phyloP scores from a whole-genome alignment of 1,140 invertebrate genomes.

The Sesamia nonagrioides region DNA sequence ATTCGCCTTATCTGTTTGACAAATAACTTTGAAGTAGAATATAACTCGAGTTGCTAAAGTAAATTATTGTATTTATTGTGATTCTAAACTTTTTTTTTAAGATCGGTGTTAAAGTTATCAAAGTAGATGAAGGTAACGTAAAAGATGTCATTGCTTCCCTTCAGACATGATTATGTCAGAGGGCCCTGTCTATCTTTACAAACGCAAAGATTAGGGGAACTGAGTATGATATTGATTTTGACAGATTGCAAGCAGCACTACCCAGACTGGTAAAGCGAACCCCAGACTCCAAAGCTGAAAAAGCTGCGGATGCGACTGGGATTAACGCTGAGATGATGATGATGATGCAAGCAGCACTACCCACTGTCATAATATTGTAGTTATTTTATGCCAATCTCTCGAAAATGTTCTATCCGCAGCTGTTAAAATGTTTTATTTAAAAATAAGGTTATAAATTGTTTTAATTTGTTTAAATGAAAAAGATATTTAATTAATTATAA shows the following conservation, averaged over 20 bases:
- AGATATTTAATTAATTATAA: too few species aligned
- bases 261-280: too few species aligned
- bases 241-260: background rate
- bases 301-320: too few species aligned
- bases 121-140: conserved; percentile 56
- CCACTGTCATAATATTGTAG: background rate
- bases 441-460: too few species aligned
- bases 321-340: too few species aligned
- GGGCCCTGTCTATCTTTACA: background rate
- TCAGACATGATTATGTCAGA: background rate
- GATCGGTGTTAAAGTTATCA: conserved; percentile 66
- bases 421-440: too few species aligned
- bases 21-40: background rate
- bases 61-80: conserved; percentile 50
- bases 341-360: background rate
- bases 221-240: background rate
- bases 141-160: conserved; percentile 13
- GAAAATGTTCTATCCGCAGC: too few species aligned
- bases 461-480: too few species aligned
- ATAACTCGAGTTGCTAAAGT: conserved; percentile 30
- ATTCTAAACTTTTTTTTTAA: conserved; percentile 60
- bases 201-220: background rate
- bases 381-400: too few species aligned
- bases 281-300: too few species aligned
- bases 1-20: background rate